Evolutionary conservation across 2,797 vertebrate species (phyloP).

Genomic region (Bufotes viridis): DNA sequence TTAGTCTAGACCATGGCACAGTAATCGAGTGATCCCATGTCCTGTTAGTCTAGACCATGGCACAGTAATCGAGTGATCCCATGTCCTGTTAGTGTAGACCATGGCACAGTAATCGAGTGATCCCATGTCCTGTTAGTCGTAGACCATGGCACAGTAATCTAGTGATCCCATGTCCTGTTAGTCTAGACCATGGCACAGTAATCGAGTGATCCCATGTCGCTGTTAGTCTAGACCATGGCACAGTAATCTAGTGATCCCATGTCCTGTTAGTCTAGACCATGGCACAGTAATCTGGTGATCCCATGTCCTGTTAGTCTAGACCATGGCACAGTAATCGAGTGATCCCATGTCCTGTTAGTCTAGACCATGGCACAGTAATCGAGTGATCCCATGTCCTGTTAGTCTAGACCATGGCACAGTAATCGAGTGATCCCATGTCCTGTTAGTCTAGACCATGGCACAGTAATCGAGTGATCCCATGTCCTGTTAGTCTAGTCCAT

Average conservation of each 20-base stretch:
- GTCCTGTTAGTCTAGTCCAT: not conserved
- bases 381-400: not conserved
- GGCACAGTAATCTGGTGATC: not conserved
- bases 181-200: too few species aligned
- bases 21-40: not conserved
- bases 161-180: not conserved
- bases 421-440: not conserved
- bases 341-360: too few species aligned
- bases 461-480: not conserved
- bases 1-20: too few species aligned
- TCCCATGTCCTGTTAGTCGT: not conserved
- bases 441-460: too few species aligned
- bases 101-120: not conserved
- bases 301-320: not conserved
- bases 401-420: not conserved
- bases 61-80: not conserved
- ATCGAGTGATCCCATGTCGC: not conserved
- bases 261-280: not conserved
- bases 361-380: not conserved
- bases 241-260: not conserved
- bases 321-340: not conserved
- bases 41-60: too few species aligned
- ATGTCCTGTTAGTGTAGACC: not conserved
- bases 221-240: not conserved
- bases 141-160: not conserved